Percentiles rank a stretch among this genome's conserved stretches.
Evolutionary conservation across 1,140 invertebrate species (phyloP).

Genomic region (Globodera rostochiensis): DNA sequence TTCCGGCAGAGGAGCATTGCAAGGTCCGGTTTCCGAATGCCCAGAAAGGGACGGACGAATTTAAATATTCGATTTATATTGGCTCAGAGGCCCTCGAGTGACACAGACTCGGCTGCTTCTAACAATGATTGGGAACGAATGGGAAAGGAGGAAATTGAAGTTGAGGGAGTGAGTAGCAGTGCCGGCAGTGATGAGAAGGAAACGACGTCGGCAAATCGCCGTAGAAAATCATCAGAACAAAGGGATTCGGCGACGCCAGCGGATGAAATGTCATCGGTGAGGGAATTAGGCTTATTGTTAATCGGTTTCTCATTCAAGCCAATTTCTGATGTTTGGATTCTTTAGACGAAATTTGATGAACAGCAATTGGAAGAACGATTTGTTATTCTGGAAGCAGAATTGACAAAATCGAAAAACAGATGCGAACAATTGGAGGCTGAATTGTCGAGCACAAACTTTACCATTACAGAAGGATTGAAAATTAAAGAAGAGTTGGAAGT

Average conservation of each 20-base stretch:
- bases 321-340: not conserved
- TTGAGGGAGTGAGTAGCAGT: slow-evolving; percentile 23
- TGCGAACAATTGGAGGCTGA: not conserved
- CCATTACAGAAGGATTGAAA: not conserved
- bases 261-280: slow-evolving; percentile 9
- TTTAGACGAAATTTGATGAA: not conserved
- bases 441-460: slow-evolving; percentile 2
- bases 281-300: not conserved
- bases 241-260: not conserved
- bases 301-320: no score
- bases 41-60: not conserved
- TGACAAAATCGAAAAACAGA: not conserved
- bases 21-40: not conserved
- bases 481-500: not conserved
- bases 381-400: not conserved
- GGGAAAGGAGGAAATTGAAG: slow-evolving; percentile 33
- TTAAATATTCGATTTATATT: not conserved
- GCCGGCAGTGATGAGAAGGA: slow-evolving; percentile 17
- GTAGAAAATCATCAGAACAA: not conserved
- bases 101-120: slow-evolving; percentile 33
- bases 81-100: slow-evolving; percentile 33
- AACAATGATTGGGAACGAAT: slow-evolving; percentile 43
- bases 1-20: slow-evolving; percentile 17
- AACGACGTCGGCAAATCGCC: not conserved
- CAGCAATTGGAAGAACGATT: not conserved